Percentiles rank a stretch among this genome's conserved stretches.
Evolutionary conservation across 2,888 invertebrate genomes (phyloP).

Genomic region (Girardia tigrina): DNA sequence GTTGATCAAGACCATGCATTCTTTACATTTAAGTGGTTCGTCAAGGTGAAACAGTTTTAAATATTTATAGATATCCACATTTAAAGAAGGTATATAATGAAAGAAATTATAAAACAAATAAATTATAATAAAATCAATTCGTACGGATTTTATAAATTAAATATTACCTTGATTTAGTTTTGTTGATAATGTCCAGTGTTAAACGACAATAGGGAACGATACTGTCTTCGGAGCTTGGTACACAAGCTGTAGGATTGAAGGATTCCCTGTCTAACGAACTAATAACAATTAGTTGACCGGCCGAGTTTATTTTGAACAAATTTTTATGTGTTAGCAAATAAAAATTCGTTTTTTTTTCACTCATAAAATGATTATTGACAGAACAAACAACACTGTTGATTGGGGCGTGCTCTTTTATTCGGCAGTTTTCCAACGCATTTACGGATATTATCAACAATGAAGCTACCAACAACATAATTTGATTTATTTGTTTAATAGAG

Average conservation of each 20-base stretch:
- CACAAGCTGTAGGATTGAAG: neutral
- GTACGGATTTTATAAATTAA: too few species aligned
- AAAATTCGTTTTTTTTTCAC: neutral
- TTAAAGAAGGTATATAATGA: too few species aligned
- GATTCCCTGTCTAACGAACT: neutral
- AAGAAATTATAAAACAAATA: too few species aligned
- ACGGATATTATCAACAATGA: neutral
- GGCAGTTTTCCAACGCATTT: neutral
- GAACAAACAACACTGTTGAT: neutral
- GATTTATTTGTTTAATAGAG: too few species aligned
- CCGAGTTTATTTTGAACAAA: neutral
- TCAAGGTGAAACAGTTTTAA: too few species aligned
- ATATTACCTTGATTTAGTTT: neutral
- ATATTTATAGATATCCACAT: too few species aligned
- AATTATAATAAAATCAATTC: too few species aligned
- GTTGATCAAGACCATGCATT: too few species aligned
- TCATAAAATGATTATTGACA: neutral
- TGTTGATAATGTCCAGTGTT: neutral
- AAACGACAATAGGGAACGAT: neutral
- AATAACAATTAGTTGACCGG: neutral
- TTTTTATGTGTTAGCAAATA: neutral
- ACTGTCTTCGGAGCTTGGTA: neutral
- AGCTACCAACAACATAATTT: neutral
- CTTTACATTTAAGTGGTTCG: too few species aligned
- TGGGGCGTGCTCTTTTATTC: neutral